Percentiles rank a stretch among this genome's conserved stretches.
These are phyloP conservation scores for Neoaliturus tenellus DNA, from an alignment of 2,888 invertebrate species.

Conservation along the genomic window DNA sequence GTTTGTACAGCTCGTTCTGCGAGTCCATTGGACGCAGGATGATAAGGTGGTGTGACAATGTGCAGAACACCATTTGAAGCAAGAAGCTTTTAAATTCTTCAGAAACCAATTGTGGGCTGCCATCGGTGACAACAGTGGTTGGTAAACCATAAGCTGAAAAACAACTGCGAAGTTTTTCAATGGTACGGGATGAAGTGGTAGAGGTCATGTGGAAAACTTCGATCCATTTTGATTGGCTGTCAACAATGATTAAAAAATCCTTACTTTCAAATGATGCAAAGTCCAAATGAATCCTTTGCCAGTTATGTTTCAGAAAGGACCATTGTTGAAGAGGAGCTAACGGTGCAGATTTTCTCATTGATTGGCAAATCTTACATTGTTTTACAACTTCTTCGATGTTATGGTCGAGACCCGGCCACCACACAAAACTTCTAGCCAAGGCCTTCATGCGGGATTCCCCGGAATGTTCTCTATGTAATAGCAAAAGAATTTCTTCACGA, in stretches of 20 bases:
- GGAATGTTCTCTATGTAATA: constrained; percentile 13
- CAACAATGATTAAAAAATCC: constrained; percentile 52
- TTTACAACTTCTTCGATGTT: constrained; percentile 40
- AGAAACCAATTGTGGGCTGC: constrained; percentile 24
- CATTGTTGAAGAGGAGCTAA: constrained; percentile 62
- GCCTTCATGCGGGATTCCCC: constrained; percentile 30
- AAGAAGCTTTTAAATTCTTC: constrained; percentile 29
- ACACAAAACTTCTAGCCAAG: constrained; percentile 34
- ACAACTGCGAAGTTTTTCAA: background rate
- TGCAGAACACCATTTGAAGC: background rate
- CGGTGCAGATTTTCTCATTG: constrained; percentile 59
- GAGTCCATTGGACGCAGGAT: constrained; percentile 67
- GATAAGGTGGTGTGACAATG: constrained; percentile 59
- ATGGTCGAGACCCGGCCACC: constrained; percentile 42
- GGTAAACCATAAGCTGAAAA: constrained; percentile 28
- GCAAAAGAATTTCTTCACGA: background rate
- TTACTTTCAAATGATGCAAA: constrained; percentile 2
- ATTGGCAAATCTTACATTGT: constrained; percentile 55
- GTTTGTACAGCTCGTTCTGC: constrained; percentile 66
- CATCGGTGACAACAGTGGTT: constrained; percentile 10
- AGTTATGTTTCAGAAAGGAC: background rate
- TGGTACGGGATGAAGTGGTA: background rate
- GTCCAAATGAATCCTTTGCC: constrained; percentile 25
- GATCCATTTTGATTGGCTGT: constrained; percentile 59
- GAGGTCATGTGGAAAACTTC: constrained; percentile 45